Conservation (phyloP, 2,113 vertebrate species). For the Dascyllus trimaculatus region DNA sequence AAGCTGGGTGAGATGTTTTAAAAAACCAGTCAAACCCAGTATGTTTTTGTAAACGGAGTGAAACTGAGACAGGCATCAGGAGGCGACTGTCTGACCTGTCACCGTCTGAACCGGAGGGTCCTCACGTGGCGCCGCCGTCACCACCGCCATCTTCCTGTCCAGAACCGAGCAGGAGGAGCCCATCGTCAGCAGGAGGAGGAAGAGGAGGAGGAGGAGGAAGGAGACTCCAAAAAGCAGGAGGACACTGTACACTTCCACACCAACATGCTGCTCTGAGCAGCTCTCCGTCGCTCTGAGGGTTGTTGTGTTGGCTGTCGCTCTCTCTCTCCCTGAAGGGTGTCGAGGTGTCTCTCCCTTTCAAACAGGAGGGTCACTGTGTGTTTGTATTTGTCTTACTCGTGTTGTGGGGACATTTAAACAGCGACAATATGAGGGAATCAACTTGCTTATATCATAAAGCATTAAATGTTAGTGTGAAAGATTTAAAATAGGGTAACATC, state of each 20-base stretch:
- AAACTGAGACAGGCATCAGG: not conserved
- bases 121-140: conserved; percentile 39
- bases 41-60: no score
- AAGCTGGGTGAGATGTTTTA: no score
- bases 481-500: no score
- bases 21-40: no score
- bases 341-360: conserved; percentile 5
- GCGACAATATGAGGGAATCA: no score
- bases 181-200: conserved; percentile 34
- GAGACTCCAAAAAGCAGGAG: not conserved
- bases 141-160: conserved; percentile 43
- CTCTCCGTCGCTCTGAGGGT: not conserved
- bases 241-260: conserved; percentile 3
- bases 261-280: conserved; percentile 36
- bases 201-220: conserved; percentile 12
- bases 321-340: not conserved
- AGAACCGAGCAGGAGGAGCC: conserved; percentile 63
- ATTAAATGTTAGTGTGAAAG: no score
- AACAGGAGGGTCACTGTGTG: not conserved
- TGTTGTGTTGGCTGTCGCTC: not conserved
- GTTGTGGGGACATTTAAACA: no score
- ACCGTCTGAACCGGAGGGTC: conserved; percentile 12
- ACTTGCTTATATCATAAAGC: no score
- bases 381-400: not conserved
- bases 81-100: conserved; percentile 43